Percentiles rank a stretch among this genome's conserved stretches.
These are phyloP conservation scores for Sciurus carolinensis DNA, from an alignment of 2,797 vertebrate species.

Conservation along the genomic window DNA sequence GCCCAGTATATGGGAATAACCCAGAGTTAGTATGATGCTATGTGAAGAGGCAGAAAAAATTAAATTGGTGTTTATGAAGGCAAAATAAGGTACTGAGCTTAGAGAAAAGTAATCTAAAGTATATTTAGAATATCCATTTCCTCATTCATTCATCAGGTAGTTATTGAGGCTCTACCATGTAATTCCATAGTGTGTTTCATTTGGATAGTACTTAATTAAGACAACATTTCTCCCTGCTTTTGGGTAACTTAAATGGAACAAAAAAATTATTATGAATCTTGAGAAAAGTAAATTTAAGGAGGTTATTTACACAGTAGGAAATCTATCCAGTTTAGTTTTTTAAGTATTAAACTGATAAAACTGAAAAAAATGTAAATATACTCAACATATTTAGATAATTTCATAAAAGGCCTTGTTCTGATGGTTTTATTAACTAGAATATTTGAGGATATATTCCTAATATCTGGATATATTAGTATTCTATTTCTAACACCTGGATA, in stretches of 20 bases:
- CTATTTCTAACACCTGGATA: too few relatives aligned
- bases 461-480: background rate
- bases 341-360: conserved; percentile 9
- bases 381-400: background rate
- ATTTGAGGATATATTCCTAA: background rate
- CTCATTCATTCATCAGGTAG: background rate
- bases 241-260: background rate
- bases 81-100: background rate
- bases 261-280: conserved; percentile 42
- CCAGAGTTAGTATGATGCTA: background rate
- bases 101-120: background rate
- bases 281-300: conserved; percentile 34
- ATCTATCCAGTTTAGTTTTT: background rate
- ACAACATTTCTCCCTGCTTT: background rate
- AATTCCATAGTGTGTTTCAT: background rate
- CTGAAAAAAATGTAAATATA: background rate
- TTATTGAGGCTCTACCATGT: background rate
- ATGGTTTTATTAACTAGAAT: background rate
- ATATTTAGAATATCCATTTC: background rate
- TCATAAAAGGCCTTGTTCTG: background rate
- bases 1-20: background rate
- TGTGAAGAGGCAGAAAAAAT: background rate
- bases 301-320: conserved; percentile 23
- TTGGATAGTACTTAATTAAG: background rate
- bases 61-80: background rate